These are phyloP conservation scores for Anser brachyrhynchus DNA, from an alignment of 2,113 vertebrate species.

Conservation along the genomic window DNA sequence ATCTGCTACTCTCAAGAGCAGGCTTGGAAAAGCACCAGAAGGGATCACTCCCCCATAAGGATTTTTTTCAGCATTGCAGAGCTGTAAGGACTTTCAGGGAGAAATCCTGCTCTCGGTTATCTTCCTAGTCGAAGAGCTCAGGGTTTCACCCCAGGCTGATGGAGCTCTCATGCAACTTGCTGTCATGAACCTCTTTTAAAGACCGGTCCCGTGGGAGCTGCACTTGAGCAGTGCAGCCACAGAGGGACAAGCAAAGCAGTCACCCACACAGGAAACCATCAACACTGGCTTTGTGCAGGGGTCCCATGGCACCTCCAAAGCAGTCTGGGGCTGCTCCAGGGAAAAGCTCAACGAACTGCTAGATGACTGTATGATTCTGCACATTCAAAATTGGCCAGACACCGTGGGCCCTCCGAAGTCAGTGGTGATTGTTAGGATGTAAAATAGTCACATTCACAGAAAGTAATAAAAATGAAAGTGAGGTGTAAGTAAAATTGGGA, in stretches of 20 bases:
- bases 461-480: neutral
- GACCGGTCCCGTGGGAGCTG: neutral
- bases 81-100: neutral
- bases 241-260: neutral
- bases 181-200: neutral
- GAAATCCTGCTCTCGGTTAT: neutral
- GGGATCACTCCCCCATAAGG: conserved; percentile 57
- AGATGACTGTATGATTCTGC: neutral
- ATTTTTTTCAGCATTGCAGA: conserved; percentile 38
- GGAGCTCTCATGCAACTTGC: neutral
- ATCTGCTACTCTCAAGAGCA: conserved; percentile 49
- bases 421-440: neutral
- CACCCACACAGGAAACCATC: neutral
- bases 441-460: neutral
- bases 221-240: neutral
- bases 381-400: neutral
- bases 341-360: neutral
- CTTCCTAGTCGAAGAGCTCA: neutral
- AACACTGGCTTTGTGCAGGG: neutral
- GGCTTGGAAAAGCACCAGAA: conserved; percentile 57
- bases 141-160: neutral
- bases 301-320: neutral
- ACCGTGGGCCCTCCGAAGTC: neutral
- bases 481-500: neutral
- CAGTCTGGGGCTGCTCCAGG: fast-evolving